Conservation (phyloP, 2,888 invertebrate genomes). For the Thera obeliscata region DNA sequence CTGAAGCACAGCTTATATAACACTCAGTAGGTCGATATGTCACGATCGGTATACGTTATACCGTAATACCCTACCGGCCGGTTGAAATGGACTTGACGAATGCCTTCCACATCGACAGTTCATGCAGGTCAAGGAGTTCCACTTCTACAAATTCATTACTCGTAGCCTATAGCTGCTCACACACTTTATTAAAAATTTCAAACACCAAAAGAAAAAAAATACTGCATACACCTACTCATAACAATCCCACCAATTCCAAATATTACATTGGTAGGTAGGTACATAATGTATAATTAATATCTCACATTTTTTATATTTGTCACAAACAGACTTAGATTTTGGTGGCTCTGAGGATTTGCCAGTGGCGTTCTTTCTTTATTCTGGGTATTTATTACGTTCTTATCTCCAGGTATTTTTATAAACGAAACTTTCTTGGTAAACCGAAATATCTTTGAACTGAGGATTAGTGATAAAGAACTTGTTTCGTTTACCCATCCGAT, state of each 20-base stretch:
- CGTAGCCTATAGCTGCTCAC: background rate
- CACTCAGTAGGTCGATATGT: constrained; percentile 14
- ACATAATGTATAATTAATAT: no score
- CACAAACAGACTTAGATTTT: no score
- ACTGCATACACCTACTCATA: no score
- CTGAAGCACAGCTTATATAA: constrained; percentile 23
- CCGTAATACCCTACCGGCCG: constrained; percentile 5
- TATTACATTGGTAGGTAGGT: no score
- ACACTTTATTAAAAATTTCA: no score
- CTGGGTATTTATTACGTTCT: background rate
- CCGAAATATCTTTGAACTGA: background rate
- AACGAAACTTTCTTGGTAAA: background rate
- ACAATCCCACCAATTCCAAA: no score
- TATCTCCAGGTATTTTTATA: background rate
- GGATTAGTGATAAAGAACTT: background rate
- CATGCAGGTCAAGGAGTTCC: constrained; percentile 59
- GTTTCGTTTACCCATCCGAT: background rate
- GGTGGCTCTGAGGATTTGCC: no score
- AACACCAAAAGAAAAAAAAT: no score
- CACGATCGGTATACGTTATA: constrained; percentile 34
- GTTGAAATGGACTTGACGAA: constrained; percentile 57
- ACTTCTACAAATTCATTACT: constrained; percentile 19
- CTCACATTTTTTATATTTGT: no score
- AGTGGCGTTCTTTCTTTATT: background rate
- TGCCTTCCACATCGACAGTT: constrained; percentile 59